Conservation (phyloP, 2,113 vertebrate genomes). For the Lota lota region DNA sequence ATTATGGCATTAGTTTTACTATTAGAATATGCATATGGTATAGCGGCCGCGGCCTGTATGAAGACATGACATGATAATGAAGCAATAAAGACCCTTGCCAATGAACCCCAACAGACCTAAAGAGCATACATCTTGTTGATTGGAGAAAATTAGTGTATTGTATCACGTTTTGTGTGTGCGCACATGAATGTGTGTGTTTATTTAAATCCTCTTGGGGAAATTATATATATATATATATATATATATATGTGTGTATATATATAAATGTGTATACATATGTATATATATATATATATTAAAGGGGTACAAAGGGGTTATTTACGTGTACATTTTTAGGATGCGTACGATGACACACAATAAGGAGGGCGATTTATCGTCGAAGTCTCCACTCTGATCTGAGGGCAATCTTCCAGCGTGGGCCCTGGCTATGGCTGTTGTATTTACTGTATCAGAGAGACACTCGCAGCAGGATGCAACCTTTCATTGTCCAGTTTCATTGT, state of each 20-base stretch:
- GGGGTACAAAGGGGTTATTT: too few species aligned
- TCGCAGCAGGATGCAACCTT: too few species aligned
- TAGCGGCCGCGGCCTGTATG: conserved; percentile 25
- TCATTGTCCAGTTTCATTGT: too few species aligned
- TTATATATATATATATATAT: not conserved
- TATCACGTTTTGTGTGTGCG: not conserved
- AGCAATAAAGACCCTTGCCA: conserved; percentile 63
- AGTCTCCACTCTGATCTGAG: too few species aligned
- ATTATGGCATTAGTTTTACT: conserved; percentile 44
- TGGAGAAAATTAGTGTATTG: conserved; percentile 47
- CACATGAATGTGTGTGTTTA: not conserved
- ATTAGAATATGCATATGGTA: conserved; percentile 53
- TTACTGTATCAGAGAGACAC: too few species aligned
- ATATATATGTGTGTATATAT: not conserved
- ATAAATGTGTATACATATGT: too few species aligned
- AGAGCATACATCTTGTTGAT: conserved; percentile 47
- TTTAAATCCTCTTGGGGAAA: not conserved
- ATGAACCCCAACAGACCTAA: conserved; percentile 62
- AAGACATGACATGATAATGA: conserved; percentile 67
- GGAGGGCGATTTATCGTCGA: too few species aligned
- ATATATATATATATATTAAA: too few species aligned
- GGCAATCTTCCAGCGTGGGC: too few species aligned
- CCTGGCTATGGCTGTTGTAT: too few species aligned
- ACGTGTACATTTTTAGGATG: too few species aligned
- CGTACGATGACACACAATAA: too few species aligned